These are phyloP conservation scores for Apodemus sylvaticus DNA, from an alignment of 2,113 vertebrate genomes.

Conservation along the genomic window DNA sequence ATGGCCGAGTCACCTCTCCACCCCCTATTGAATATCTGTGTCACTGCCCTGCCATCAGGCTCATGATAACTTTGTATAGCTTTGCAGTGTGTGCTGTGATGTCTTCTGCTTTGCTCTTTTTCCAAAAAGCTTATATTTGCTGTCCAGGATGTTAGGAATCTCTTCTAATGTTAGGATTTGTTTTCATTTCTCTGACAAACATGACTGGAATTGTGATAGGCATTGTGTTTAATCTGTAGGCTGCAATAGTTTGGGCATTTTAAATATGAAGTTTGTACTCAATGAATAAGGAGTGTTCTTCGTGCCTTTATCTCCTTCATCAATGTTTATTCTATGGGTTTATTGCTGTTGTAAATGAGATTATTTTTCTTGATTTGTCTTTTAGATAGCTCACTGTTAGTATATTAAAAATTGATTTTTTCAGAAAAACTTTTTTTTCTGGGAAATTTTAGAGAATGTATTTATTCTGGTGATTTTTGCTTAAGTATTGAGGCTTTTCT, in stretches of 20 bases:
- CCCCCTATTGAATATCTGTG: neutral
- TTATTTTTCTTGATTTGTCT: neutral
- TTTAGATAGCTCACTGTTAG: neutral
- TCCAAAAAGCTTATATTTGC: neutral
- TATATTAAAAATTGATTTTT: neutral
- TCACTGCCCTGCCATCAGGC: rapidly evolving
- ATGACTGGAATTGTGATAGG: neutral
- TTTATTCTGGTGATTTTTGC: neutral
- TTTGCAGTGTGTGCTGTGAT: neutral
- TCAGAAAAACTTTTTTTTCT: neutral
- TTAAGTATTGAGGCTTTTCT: neutral
- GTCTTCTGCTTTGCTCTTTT: too few species aligned
- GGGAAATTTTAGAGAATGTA: neutral
- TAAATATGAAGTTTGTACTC: neutral
- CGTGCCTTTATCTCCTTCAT: neutral
- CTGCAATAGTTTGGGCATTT: neutral
- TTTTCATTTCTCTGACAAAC: neutral
- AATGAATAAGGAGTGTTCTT: neutral
- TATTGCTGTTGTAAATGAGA: neutral
- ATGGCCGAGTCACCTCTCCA: neutral
- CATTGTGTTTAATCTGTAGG: neutral
- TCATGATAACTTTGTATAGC: too few species aligned
- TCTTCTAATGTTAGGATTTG: neutral
- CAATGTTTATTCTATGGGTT: neutral
- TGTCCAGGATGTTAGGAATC: neutral